phyloP scores from a whole-genome alignment of 2,113 vertebrate genomes.

The Panthera leo region DNA sequence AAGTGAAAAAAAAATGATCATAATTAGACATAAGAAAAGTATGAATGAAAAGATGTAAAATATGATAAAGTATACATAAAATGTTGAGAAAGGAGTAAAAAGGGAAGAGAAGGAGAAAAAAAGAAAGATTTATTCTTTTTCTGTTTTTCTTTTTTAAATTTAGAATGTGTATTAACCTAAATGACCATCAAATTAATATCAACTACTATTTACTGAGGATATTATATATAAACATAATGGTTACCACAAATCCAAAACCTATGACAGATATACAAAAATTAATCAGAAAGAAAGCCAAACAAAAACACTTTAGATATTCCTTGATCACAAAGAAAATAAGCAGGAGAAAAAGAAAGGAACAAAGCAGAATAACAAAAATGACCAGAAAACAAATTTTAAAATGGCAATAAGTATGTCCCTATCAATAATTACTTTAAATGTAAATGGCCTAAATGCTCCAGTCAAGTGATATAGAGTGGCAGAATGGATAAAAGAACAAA shows the following conservation, averaged over 20 bases:
- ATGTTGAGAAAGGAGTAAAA: background rate
- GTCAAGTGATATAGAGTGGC: background rate
- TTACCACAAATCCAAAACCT: background rate
- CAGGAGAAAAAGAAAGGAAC: background rate
- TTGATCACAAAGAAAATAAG: background rate
- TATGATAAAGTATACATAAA: background rate
- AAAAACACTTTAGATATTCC: background rate
- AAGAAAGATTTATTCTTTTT: background rate
- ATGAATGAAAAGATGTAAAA: background rate
- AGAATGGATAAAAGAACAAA: background rate
- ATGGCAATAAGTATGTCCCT: background rate
- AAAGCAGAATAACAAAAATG: background rate
- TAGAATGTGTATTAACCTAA: background rate
- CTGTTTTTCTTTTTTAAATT: background rate
- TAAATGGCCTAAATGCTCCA: background rate
- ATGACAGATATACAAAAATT: background rate
- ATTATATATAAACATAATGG: background rate
- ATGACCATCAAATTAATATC: background rate
- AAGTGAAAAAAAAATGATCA: background rate
- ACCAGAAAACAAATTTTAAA: background rate
- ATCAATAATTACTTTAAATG: background rate
- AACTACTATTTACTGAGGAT: background rate
- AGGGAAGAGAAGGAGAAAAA: background rate
- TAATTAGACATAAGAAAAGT: background rate
- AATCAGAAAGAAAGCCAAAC: background rate